Conservation (phyloP, 2,113 vertebrate genomes). For the Scopus umbretta region DNA sequence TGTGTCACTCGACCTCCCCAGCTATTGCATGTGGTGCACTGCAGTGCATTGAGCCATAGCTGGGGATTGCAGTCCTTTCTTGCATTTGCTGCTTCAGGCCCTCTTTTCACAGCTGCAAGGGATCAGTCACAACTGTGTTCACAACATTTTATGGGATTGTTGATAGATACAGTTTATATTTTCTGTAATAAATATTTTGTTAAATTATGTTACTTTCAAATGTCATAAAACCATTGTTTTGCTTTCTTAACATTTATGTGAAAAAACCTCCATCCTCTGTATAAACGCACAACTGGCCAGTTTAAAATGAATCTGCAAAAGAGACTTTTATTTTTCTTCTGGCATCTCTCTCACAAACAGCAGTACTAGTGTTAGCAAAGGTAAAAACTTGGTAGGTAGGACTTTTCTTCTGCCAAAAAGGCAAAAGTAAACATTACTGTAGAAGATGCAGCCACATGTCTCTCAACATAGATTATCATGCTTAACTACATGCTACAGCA, state of each 20-base stretch:
- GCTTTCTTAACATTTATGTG: background rate
- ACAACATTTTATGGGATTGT: background rate
- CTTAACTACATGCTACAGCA: background rate
- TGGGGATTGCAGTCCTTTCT: background rate
- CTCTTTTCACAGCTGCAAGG: background rate
- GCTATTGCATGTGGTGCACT: background rate
- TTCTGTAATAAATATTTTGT: background rate
- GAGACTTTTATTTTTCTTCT: background rate
- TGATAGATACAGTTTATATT: background rate
- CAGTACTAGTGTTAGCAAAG: background rate
- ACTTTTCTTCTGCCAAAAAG: background rate
- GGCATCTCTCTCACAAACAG: background rate
- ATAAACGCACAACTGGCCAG: background rate
- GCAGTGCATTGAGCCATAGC: rapidly evolving
- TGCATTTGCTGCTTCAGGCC: background rate
- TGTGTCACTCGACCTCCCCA: background rate
- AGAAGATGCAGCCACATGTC: background rate
- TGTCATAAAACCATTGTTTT: background rate
- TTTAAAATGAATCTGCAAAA: background rate
- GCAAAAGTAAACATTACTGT: background rate
- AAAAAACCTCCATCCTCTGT: background rate
- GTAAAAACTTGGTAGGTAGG: background rate
- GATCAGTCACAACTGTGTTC: background rate
- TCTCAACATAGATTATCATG: background rate
- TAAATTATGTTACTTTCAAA: background rate